These are phyloP conservation scores for Phyto melanocephala DNA, from an alignment of 2,888 invertebrate species.

Conservation along the genomic window DNA sequence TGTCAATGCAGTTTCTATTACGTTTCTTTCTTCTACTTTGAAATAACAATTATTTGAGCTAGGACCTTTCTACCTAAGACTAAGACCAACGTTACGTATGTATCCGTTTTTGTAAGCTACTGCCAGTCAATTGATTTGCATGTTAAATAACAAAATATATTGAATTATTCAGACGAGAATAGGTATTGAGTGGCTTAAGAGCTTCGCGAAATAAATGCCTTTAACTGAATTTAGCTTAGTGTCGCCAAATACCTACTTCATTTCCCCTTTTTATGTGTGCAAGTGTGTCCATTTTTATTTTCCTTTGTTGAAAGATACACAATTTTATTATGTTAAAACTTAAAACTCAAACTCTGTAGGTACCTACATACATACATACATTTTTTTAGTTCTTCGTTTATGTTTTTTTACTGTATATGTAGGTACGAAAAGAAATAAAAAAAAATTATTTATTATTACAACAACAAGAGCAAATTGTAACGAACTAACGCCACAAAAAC, in stretches of 20 bases:
- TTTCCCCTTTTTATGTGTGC: constrained; percentile 16
- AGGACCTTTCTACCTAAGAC: too few relatives aligned
- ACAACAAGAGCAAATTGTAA: constrained; percentile 39
- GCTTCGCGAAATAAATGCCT: too few relatives aligned
- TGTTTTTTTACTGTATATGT: neutral
- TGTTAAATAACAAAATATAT: too few relatives aligned
- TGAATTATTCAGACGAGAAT: too few relatives aligned
- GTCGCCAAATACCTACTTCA: constrained; percentile 43
- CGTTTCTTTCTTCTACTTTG: too few relatives aligned
- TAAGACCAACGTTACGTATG: too few relatives aligned
- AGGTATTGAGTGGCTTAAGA: too few relatives aligned
- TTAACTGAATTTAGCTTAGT: constrained; percentile 6
- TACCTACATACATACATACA: too few relatives aligned
- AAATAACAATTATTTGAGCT: too few relatives aligned
- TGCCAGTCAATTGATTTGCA: too few relatives aligned
- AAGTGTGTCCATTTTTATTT: neutral
- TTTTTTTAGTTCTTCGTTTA: neutral
- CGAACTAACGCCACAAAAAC: constrained; percentile 45
- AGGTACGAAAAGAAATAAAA: neutral
- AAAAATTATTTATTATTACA: constrained; percentile 42
- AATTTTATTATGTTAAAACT: constrained; percentile 18
- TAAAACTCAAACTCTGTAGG: neutral
- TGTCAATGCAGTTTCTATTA: too few relatives aligned
- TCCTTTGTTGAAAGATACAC: constrained; percentile 17
- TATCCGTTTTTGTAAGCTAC: too few relatives aligned